Evolutionary conservation across 2,113 vertebrate species (phyloP).

Genomic region (Hippocampus abdominalis): DNA sequence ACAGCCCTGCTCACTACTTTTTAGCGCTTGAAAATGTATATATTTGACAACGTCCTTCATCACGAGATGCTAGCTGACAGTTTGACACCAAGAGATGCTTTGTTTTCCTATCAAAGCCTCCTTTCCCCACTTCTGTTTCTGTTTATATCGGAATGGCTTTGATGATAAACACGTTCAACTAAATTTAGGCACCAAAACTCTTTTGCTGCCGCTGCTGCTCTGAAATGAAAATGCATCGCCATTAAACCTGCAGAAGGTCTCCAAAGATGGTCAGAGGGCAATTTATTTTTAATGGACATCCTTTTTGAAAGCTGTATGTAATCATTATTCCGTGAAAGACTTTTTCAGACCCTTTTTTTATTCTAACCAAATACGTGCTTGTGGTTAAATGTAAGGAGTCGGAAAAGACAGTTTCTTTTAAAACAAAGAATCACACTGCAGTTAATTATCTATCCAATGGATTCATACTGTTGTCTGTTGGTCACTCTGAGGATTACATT

Average conservation of each 20-base stretch:
- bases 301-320: conserved; percentile 22
- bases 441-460: conserved; percentile 39
- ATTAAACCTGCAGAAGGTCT: conserved; percentile 21
- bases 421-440: conserved; percentile 30
- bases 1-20: background rate
- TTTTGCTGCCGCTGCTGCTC: conserved; percentile 7
- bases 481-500: conserved; percentile 19
- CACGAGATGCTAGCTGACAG: conserved; percentile 49
- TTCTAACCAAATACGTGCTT: no score
- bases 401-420: background rate
- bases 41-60: conserved; percentile 31
- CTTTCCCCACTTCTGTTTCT: conserved; percentile 28
- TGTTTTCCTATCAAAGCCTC: conserved; percentile 49
- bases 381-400: no score
- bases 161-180: conserved; percentile 51
- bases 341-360: no score
- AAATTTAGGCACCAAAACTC: conserved; percentile 61
- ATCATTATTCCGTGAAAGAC: background rate
- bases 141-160: conserved; percentile 33
- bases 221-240: background rate
- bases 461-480: conserved; percentile 30
- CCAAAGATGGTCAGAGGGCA: conserved; percentile 11
- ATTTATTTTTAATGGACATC: conserved; percentile 3
- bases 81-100: conserved; percentile 52
- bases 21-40: background rate